These are phyloP conservation scores for Athalia cordata DNA, from an alignment of 2,888 invertebrate species.

Conservation along the genomic window DNA sequence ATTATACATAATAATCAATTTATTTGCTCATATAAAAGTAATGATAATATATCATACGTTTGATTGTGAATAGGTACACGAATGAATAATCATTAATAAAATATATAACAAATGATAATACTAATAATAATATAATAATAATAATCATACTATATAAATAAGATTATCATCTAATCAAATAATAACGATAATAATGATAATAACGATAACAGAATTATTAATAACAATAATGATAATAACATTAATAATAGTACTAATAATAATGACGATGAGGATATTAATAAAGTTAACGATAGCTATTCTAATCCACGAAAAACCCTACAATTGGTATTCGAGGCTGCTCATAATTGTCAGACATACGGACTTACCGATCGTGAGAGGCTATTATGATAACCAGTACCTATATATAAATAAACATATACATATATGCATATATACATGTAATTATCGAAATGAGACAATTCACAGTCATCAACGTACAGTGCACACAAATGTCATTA, in stretches of 20 bases:
- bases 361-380: not conserved
- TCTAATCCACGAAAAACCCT: constrained; percentile 44
- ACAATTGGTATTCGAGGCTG: constrained; percentile 28
- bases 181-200: constrained; percentile 56
- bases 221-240: constrained; percentile 49
- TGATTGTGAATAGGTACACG: constrained; percentile 64
- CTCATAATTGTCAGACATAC: constrained; percentile 27
- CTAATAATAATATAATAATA: constrained; percentile 52
- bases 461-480: not conserved
- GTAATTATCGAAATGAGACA: not conserved
- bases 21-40: constrained; percentile 70
- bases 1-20: constrained; percentile 68
- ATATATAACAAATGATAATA: constrained; percentile 51
- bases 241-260: constrained; percentile 49
- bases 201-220: constrained; percentile 50
- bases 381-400: constrained; percentile 9
- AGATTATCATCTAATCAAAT: not conserved
- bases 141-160: constrained; percentile 44
- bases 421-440: not conserved
- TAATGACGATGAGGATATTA: not conserved
- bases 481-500: not conserved
- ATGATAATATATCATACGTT: constrained; percentile 59
- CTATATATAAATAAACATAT: not conserved
- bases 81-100: constrained; percentile 51
- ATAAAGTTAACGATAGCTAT: not conserved